Evolutionary conservation across 2,888 invertebrate species (phyloP).

Genomic region (Chymomyza fuscimana): DNA sequence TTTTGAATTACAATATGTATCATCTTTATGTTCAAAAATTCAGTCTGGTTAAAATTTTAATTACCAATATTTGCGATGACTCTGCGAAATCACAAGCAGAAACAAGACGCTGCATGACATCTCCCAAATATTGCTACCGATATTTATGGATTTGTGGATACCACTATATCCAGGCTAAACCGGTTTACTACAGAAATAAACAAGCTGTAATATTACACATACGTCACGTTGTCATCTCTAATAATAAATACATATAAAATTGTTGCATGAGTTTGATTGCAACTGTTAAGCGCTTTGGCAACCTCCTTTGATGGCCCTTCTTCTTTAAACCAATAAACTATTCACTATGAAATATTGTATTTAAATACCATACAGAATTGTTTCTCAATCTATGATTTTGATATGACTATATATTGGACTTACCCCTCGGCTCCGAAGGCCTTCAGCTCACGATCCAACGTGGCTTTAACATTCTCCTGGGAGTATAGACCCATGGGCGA

Average conservation of each 20-base stretch:
- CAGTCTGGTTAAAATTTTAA: too few species aligned
- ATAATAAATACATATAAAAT: background rate
- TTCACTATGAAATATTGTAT: conserved; percentile 59
- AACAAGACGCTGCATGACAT: too few species aligned
- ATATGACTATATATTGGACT: conserved; percentile 75
- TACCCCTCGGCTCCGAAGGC: conserved; percentile 91
- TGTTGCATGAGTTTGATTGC: background rate
- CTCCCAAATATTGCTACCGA: too few species aligned
- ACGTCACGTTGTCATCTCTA: background rate
- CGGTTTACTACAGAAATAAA: too few species aligned
- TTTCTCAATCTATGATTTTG: conserved; percentile 48
- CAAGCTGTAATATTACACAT: background rate
- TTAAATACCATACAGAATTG: conserved; percentile 37
- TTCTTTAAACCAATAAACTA: conserved; percentile 20
- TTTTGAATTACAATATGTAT: too few species aligned
- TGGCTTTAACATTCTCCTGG: conserved; percentile 88
- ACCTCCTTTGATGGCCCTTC: background rate
- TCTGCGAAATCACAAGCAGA: too few species aligned
- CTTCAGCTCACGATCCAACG: conserved; percentile 88
- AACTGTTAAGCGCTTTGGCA: background rate
- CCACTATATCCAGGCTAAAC: too few species aligned
- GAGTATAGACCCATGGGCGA: conserved; percentile 93
- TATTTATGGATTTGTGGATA: too few species aligned
- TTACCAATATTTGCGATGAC: too few species aligned
- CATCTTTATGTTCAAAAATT: too few species aligned